Percentiles rank a stretch among this genome's conserved stretches.
Conservation (phyloP, 2,888 invertebrate species). For the Elegia similella region DNA sequence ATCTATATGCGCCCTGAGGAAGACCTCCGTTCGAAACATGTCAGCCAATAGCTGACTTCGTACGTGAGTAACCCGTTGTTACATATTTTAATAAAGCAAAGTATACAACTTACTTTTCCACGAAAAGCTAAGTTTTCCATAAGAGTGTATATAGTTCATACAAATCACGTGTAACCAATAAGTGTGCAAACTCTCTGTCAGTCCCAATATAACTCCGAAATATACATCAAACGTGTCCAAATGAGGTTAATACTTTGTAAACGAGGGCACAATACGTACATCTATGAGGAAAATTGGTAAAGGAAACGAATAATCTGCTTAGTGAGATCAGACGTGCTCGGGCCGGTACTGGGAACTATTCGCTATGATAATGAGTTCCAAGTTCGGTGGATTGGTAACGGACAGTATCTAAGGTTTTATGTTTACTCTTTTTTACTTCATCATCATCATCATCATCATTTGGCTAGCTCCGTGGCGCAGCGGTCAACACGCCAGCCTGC, state of each 20-base stretch:
- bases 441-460: no score
- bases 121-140: background rate
- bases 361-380: slow-evolving; percentile 1
- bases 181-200: background rate
- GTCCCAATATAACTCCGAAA: background rate
- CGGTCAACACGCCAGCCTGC: no score
- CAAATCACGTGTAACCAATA: background rate
- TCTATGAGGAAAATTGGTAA: slow-evolving; percentile 13
- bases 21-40: no score
- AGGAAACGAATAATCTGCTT: slow-evolving; percentile 10
- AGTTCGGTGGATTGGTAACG: background rate
- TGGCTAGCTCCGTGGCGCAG: no score
- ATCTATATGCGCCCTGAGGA: no score
- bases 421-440: no score
- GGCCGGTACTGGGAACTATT: background rate
- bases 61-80: no score
- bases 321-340: slow-evolving; percentile 10
- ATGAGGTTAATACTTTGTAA: slow-evolving; percentile 8
- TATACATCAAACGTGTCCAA: slow-evolving; percentile 9
- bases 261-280: slow-evolving; percentile 11
- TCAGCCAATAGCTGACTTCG: no score
- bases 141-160: background rate
- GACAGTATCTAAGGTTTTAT: no score
- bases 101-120: background rate
- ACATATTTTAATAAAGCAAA: no score